These are phyloP conservation scores for Campaea margaritaria DNA, from an alignment of 2,888 invertebrate genomes.

Conservation along the genomic window DNA sequence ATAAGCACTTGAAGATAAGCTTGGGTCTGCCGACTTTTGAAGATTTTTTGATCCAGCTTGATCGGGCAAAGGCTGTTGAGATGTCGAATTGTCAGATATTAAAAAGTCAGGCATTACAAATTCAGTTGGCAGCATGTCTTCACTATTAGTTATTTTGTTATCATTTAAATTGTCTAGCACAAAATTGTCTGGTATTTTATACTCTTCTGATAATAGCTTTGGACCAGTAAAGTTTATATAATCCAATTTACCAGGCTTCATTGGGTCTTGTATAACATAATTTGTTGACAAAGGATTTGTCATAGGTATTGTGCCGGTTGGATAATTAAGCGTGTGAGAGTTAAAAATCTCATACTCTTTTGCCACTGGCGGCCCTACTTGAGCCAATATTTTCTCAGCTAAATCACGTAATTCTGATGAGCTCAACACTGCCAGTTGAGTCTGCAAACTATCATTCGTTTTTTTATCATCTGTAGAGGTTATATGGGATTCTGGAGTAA, in stretches of 20 bases:
- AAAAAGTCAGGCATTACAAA: neutral
- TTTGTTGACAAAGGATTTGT: neutral
- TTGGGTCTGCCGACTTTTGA: no score
- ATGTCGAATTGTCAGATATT: neutral
- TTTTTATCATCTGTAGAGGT: neutral
- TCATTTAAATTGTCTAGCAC: no score
- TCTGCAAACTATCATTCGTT: neutral
- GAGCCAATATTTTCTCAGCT: constrained; percentile 9
- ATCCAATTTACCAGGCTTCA: neutral
- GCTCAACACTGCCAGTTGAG: neutral
- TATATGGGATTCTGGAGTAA: neutral
- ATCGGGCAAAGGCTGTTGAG: no score
- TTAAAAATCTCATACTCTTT: neutral
- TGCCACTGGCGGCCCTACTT: constrained; percentile 9
- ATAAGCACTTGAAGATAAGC: no score
- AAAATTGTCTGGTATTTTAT: neutral
- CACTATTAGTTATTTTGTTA: neutral
- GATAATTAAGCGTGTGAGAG: neutral
- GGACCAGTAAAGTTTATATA: neutral
- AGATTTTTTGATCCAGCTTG: no score
- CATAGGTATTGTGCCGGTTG: neutral
- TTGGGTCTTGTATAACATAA: neutral
- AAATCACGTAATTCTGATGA: constrained; percentile 15
- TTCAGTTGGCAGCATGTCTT: neutral
- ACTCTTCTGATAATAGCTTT: neutral